Conservation (phyloP, 2,797 vertebrate species). For the Brachyrhaphis roseni region DNA sequence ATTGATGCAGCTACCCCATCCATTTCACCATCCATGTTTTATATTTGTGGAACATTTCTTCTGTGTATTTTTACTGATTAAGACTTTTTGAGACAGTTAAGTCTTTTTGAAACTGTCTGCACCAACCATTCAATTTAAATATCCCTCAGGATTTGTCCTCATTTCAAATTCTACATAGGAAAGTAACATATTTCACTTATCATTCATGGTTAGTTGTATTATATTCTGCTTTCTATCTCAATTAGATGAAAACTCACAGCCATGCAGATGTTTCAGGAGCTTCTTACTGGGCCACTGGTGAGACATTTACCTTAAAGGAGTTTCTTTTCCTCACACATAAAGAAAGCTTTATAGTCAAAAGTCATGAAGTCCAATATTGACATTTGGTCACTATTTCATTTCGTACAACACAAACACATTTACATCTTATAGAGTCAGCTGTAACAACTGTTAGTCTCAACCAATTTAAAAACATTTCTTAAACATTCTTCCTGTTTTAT, state of each 20-base stretch:
- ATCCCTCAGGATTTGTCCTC: background rate
- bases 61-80: conserved; percentile 7
- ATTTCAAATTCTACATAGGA: background rate
- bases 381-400: background rate
- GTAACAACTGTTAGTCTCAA: background rate
- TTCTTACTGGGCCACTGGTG: background rate
- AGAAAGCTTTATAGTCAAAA: background rate
- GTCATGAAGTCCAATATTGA: background rate
- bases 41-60: conserved; percentile 7
- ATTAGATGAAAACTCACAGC: background rate
- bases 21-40: conserved; percentile 5
- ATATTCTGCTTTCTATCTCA: background rate
- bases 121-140: conserved; percentile 7
- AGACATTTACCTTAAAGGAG: background rate
- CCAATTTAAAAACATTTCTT: background rate
- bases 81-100: conserved; percentile 1
- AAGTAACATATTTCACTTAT: background rate
- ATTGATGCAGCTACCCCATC: conserved; percentile 23
- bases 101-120: conserved; percentile 17
- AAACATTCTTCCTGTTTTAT: background rate
- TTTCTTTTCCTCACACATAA: background rate
- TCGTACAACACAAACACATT: background rate
- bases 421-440: background rate
- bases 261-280: background rate
- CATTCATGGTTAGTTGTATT: background rate